Base-by-base conservation (phyloP, 2,113 vertebrate genomes). In the Spheniscus mendiculus region DNA sequence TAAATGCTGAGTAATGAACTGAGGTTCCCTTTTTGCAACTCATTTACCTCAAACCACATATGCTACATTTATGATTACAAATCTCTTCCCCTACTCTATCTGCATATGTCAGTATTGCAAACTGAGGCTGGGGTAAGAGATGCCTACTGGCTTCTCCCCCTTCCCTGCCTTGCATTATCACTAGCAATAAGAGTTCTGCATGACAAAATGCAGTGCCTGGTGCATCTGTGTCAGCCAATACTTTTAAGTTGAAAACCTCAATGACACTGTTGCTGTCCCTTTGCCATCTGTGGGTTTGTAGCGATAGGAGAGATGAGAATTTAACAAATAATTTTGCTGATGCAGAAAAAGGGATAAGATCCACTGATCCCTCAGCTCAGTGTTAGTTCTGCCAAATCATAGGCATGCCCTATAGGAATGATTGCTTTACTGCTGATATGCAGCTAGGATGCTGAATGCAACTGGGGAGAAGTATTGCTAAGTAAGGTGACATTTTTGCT, bases 231-330 rank as follows among this genome's bases (percentile, higher is more conserved):
- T 42, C n/a, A 55, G 45, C 45, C 29, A 38, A 15, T 27, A 56
- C 40, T 72, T 67, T 22, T 29, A 78, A 70, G 59, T 2, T 50
- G 66, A 56, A 87, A 79, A 42, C 22, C 47, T 71, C 32, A 29
- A 0, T 21, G 53, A 22, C 29, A 36, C 36, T 0, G 0, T 34
- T 36, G 59, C 36, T 61, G 26, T 65, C 58, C 9, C 36, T 79
- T 74, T 86, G 66, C 30, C 29, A 56, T 27, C 61, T 74, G 29
- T 55, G 65, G 29, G 34, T 15, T 29, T 90, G 42, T n/a, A 77
- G 29, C 1, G 2, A 44, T 19, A 38, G 27, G 42, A 83, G 22
- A 74, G 62, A 47, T 32, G 38, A 56, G 47, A 53, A 40, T 38
- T 47, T 69, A 70, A n/a, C 36, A 52, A 83, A 36, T 40, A 62